phyloP scores from a whole-genome alignment of 53 echinoderm and acorn worm genomes.

The Paracentrotus lividus region DNA sequence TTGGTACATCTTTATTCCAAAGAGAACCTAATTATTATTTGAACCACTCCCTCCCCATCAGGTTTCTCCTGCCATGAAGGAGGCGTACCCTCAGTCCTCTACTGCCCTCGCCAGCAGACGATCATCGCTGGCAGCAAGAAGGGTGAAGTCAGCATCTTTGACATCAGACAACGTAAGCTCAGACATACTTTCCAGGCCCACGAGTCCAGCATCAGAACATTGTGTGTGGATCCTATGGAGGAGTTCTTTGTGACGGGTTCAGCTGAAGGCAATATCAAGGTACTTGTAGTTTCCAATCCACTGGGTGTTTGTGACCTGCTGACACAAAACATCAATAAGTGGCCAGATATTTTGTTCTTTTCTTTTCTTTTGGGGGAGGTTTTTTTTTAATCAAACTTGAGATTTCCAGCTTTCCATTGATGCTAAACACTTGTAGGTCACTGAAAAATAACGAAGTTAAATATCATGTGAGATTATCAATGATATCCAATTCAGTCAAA shows the following conservation, averaged over 20 bases:
- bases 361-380: too few species aligned
- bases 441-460: too few species aligned
- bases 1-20: not conserved
- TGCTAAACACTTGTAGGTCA: too few species aligned
- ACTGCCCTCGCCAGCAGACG: conserved; percentile 94
- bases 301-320: too few species aligned
- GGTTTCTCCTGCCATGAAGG: conserved; percentile 97
- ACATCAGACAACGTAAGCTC: conserved; percentile 92
- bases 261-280: conserved; percentile 98
- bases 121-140: conserved; percentile 96
- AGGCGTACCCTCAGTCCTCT: conserved; percentile 89
- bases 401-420: too few species aligned
- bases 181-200: conserved; percentile 98
- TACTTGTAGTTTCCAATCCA: too few species aligned
- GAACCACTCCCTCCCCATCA: conserved; percentile 7
- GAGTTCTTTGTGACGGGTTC: conserved; percentile 97
- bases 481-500: too few species aligned
- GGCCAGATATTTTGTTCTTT: too few species aligned
- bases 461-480: too few species aligned
- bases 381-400: too few species aligned
- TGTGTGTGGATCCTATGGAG: conserved; percentile 93
- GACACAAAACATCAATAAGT: too few species aligned
- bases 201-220: conserved; percentile 89
- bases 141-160: conserved; percentile 93
- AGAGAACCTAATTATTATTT: not conserved